Evolutionary conservation across 2,113 vertebrate genomes (phyloP), one percentile per base, ranked within the genome.

Genomic region (Silurus meridionalis): DNA sequence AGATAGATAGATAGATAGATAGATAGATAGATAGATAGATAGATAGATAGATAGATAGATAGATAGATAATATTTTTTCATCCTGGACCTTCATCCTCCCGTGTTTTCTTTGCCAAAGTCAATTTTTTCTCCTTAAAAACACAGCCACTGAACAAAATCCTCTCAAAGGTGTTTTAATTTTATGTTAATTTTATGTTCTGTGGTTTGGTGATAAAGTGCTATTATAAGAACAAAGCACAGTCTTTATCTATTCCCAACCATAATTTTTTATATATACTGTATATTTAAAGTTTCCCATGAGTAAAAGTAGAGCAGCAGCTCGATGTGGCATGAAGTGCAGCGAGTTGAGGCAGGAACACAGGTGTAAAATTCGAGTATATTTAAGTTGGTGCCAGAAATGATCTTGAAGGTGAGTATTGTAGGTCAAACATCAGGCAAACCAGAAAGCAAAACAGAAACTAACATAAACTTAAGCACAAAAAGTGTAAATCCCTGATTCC

Each of bases 71-170:
- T 6, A 8, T 53, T 14, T 37, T 67, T 52, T 52, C 10, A 23
- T 80, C 7, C 53, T 57, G 53, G 53, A 58, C n/a, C 23, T 74
- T 52, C 48, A 74, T 52, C 46, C 71, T 74, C 11, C 23, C 53
- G 52, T 78, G 21, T 78, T 78, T 78, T 57, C 21, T 55, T n/a
- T 78, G 74, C 52, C 75, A 79, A 79, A 79, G 55, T 37, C 5
- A 21, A 28, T 58, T 79, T 37, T 15, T 25, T 58, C 58, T 17
- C 75, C 25, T 50, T 23, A 74, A 74, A 37, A 74, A 74, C 8
- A 23, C 71, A 74, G 46, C 5, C 71, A 74, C 46, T 74, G 50
- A 74, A 74, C 71, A 74, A 50, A 21, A 74, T 23, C 71, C 19
- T 74, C 21, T 74, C 52, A 74, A 74, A 74, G 46, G 46, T 23